Percentiles rank a stretch among this genome's conserved stretches.
These are phyloP conservation scores for Gisinianus flammeolus DNA, from an alignment of 2,888 invertebrate genomes.

Conservation along the genomic window DNA sequence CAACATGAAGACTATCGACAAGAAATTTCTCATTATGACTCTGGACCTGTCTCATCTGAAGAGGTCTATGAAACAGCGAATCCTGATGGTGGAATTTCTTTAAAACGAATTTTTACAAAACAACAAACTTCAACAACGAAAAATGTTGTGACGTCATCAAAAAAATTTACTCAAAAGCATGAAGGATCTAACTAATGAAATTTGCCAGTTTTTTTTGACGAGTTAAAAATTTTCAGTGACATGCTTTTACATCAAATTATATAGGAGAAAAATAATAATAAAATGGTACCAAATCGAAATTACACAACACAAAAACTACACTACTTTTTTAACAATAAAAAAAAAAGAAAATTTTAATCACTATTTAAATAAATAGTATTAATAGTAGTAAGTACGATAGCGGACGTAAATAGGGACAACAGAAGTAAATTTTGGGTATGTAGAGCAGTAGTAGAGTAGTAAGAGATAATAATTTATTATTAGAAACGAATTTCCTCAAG, in stretches of 20 bases:
- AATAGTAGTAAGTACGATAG: too few species aligned
- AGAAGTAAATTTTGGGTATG: neutral
- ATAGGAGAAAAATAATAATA: neutral
- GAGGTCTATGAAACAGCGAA: constrained; percentile 55
- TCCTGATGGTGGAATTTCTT: constrained; percentile 54
- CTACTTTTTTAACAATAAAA: neutral
- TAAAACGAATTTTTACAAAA: constrained; percentile 56
- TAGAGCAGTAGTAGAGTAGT: neutral
- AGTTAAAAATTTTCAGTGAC: neutral
- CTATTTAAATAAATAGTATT: too few species aligned
- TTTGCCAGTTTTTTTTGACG: neutral
- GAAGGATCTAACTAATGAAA: constrained; percentile 21
- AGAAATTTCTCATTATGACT: constrained; percentile 55
- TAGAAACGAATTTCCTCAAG: neutral
- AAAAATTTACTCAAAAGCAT: constrained; percentile 54
- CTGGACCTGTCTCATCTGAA: constrained; percentile 55
- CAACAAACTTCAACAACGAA: constrained; percentile 56
- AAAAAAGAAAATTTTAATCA: neutral
- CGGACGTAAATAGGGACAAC: too few species aligned
- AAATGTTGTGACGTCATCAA: constrained; percentile 52
- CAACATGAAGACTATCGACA: constrained; percentile 43
- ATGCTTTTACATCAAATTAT: neutral
- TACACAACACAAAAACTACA: neutral
- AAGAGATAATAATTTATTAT: neutral
- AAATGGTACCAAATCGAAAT: neutral